phyloP scores from a whole-genome alignment of 2,113 vertebrate genomes.

The Ptychochromis oligacanthus region DNA sequence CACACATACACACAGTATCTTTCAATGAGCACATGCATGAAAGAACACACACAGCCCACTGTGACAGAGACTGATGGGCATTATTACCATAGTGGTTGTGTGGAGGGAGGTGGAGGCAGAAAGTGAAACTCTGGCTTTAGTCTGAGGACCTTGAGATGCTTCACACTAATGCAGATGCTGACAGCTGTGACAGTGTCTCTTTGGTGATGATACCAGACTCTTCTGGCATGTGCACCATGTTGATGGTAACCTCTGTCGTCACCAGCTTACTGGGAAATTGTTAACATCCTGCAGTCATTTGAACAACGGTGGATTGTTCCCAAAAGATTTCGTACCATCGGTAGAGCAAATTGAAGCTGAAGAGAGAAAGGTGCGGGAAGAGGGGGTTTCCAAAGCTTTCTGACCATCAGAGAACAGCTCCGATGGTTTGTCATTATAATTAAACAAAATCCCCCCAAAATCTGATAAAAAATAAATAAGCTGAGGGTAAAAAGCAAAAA shows the following conservation, averaged over 20 bases:
- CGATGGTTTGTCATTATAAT: neutral
- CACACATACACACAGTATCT: conserved; percentile 36
- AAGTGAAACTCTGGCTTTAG: conserved; percentile 39
- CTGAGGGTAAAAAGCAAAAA: neutral
- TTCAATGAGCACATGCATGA: conserved; percentile 69
- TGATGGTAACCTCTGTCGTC: neutral
- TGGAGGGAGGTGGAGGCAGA: conserved; percentile 35
- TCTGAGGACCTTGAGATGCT: conserved; percentile 45
- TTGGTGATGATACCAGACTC: conserved; percentile 10
- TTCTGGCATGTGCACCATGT: neutral
- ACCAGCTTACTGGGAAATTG: neutral
- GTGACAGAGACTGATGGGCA: conserved; percentile 76
- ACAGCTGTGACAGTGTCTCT: conserved; percentile 36
- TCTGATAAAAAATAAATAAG: neutral
- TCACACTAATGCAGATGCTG: conserved; percentile 33
- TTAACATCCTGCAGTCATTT: neutral
- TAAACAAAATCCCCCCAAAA: neutral
- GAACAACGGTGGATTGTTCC: neutral
- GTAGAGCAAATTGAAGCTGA: neutral
- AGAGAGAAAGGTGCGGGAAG: neutral
- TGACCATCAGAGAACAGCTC: neutral
- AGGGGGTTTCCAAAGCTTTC: neutral
- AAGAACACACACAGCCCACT: conserved; percentile 50
- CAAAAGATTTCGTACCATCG: neutral
- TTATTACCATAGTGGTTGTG: conserved; percentile 68